A percentile compares a stretch with the other conserved stretches of the same genome.
These are phyloP conservation scores for Melieria omissa DNA, from an alignment of 2,888 invertebrate genomes.

Conservation along the genomic window DNA sequence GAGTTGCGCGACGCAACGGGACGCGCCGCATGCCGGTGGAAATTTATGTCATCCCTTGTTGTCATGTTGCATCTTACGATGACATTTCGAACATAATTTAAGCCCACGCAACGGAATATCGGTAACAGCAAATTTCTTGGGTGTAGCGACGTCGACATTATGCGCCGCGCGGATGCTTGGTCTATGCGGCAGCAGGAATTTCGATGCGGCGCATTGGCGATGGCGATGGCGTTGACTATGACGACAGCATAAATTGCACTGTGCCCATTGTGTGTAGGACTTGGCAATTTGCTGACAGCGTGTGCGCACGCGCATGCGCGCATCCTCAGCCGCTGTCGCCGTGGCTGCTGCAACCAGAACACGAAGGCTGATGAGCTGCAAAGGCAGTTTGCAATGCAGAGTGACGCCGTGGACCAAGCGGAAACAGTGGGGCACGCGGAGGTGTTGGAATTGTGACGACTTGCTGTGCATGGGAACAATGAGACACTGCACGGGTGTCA, in stretches of 20 bases:
- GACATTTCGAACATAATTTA: constrained; percentile 67
- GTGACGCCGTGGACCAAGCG: too few relatives aligned
- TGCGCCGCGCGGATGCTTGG: too few relatives aligned
- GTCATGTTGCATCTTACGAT: constrained; percentile 67
- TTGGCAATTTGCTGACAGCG: constrained; percentile 37
- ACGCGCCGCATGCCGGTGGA: constrained; percentile 60
- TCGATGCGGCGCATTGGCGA: too few relatives aligned
- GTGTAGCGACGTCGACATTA: constrained; percentile 19
- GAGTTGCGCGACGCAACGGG: background rate
- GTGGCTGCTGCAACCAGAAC: background rate
- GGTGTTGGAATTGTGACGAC: background rate
- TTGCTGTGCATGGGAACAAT: too few relatives aligned
- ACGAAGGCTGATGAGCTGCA: background rate
- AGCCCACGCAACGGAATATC: constrained; percentile 60
- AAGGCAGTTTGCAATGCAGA: too few relatives aligned
- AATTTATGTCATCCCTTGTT: constrained; percentile 67
- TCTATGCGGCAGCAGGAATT: too few relatives aligned
- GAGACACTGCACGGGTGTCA: too few relatives aligned
- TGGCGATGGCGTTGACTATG: constrained; percentile 16
- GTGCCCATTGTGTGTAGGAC: constrained; percentile 37
- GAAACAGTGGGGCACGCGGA: background rate
- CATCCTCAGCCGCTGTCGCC: background rate
- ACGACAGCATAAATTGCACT: constrained; percentile 31
- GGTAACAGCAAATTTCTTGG: constrained; percentile 37
- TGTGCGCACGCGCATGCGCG: background rate